These are phyloP conservation scores for Carcinoscorpius rotundicauda DNA, from an alignment of 1,140 invertebrate genomes.

Conservation along the genomic window DNA sequence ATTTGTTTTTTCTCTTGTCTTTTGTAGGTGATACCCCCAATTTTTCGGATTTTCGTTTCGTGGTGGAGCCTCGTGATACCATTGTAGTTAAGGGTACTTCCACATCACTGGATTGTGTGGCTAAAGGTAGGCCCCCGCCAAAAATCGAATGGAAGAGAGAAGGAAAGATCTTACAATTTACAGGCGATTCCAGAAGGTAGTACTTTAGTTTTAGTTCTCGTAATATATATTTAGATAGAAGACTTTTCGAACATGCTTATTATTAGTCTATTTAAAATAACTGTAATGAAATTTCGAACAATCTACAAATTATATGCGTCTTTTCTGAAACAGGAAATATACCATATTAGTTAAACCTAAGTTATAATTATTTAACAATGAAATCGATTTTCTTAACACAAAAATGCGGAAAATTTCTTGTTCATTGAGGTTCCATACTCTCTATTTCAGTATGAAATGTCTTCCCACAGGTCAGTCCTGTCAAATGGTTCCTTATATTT, in stretches of 20 bases:
- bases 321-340: background rate
- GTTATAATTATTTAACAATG: background rate
- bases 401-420: background rate
- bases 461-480: conserved; percentile 52
- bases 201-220: background rate
- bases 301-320: background rate
- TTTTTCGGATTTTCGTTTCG: conserved; percentile 32
- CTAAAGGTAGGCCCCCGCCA: conserved; percentile 26
- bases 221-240: background rate
- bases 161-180: conserved; percentile 25
- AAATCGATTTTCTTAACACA: background rate
- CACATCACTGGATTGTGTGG: conserved; percentile 34
- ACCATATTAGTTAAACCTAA: background rate
- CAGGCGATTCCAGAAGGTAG: conserved; percentile 28
- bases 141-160: conserved; percentile 35
- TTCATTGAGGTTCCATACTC: background rate
- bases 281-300: background rate
- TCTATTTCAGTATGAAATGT: background rate
- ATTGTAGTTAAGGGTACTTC: conserved; percentile 29
- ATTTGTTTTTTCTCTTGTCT: too few relatives aligned
- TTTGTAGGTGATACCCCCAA: conserved; percentile 2
- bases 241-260: background rate
- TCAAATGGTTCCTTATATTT: conserved; percentile 66
- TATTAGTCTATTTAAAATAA: background rate
- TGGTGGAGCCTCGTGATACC: conserved; percentile 32